Conservation (phyloP, 2,888 invertebrate genomes). For the Azorinus chamasolen region DNA sequence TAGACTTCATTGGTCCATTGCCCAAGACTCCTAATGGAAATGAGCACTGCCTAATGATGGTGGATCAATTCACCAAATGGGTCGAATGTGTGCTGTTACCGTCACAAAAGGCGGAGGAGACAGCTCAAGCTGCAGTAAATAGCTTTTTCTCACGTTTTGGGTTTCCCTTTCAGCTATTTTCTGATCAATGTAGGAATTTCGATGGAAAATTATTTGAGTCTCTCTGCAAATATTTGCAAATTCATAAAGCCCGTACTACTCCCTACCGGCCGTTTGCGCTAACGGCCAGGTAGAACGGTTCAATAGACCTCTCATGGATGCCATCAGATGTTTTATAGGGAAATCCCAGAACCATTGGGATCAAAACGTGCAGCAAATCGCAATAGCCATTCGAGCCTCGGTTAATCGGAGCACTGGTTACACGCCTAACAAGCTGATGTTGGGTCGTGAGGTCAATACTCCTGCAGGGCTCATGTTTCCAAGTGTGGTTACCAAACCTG, state of each 20-base stretch:
- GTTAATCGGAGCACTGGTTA: too few species aligned
- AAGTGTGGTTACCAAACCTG: too few species aligned
- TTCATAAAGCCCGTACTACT: conserved; percentile 25
- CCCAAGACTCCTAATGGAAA: conserved; percentile 25
- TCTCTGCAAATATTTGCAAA: conserved; percentile 11
- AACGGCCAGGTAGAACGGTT: conserved; percentile 30
- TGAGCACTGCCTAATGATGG: conserved; percentile 29
- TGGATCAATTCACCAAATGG: conserved; percentile 36
- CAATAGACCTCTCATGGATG: conserved; percentile 26
- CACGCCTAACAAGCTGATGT: too few species aligned
- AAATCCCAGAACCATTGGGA: neutral
- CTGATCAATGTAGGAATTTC: conserved; percentile 21
- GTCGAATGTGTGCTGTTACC: conserved; percentile 25
- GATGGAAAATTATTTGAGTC: conserved; percentile 2
- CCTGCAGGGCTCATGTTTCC: too few species aligned
- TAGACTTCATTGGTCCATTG: conserved; percentile 24
- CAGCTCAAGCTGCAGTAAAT: conserved; percentile 21
- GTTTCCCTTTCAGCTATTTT: conserved; percentile 22
- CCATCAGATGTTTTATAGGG: conserved; percentile 19
- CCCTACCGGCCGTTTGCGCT: conserved; percentile 14
- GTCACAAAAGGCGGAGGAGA: conserved; percentile 19
- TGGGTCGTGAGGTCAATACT: too few species aligned
- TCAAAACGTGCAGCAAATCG: too few species aligned
- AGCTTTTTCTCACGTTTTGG: conserved; percentile 24
- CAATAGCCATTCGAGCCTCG: too few species aligned